A percentile compares a stretch with the other conserved stretches of the same genome.
Evolutionary conservation across 2,113 vertebrate species (phyloP).

Genomic region (Ictidomys tridecemlineatus): DNA sequence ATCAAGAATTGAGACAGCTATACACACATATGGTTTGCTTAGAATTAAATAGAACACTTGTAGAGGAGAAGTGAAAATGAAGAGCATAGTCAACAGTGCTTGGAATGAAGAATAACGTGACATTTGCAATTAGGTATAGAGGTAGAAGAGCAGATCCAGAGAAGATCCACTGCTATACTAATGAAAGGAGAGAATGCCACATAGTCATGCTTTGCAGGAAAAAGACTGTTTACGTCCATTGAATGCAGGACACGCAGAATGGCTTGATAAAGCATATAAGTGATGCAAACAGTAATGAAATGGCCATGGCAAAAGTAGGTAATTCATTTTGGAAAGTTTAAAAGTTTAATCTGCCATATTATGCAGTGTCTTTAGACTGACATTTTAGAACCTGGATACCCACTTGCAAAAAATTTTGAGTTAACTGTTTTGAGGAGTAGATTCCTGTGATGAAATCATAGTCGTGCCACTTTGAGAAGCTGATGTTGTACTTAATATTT

Average conservation of each 20-base stretch:
- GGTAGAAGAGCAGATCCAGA: background rate
- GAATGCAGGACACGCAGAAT: background rate
- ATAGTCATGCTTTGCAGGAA: background rate
- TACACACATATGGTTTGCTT: background rate
- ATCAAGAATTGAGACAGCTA: background rate
- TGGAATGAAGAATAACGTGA: background rate
- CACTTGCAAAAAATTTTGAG: background rate
- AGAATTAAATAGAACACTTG: background rate
- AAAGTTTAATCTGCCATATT: background rate
- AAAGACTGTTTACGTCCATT: background rate
- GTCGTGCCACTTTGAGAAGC: background rate
- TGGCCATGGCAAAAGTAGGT: background rate
- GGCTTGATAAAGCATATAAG: background rate
- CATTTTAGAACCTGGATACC: background rate
- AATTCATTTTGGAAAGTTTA: background rate
- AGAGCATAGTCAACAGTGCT: background rate
- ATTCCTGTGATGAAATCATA: background rate
- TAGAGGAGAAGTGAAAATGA: background rate
- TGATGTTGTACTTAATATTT: background rate
- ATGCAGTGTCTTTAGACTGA: background rate
- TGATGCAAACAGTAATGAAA: background rate
- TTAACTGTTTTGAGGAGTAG: background rate
- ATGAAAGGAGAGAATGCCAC: background rate
- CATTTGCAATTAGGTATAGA: background rate
- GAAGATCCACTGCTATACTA: background rate